Evolutionary conservation across 2,888 invertebrate species (phyloP).

Genomic region (Tetragonisca angustula): DNA sequence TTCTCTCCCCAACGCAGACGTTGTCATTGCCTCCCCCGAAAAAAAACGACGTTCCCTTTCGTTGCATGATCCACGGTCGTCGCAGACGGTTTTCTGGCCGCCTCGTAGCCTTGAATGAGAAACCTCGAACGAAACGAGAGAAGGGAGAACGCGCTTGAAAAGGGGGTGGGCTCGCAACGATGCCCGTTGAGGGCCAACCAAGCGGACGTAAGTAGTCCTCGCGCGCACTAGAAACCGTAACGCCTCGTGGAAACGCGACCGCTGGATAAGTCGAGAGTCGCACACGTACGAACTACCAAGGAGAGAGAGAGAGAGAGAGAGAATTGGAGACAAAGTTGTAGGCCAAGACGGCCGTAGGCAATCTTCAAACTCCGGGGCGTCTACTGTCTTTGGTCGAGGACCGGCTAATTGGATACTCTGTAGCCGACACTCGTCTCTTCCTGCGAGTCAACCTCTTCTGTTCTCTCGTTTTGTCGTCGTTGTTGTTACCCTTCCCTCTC

Average conservation of each 20-base stretch:
- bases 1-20: not conserved
- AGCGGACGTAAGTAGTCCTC: slow-evolving; percentile 60
- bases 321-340: slow-evolving; percentile 47
- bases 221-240: slow-evolving; percentile 54
- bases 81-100: slow-evolving; percentile 16
- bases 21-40: not conserved
- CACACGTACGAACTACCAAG: slow-evolving; percentile 25
- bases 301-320: not conserved
- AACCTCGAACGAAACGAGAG: slow-evolving; percentile 29
- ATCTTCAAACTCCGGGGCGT: slow-evolving; percentile 53
- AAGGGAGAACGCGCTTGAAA: not conserved
- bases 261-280: slow-evolving; percentile 39
- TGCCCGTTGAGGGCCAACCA: slow-evolving; percentile 54
- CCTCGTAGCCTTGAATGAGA: slow-evolving; percentile 45
- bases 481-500: not conserved
- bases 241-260: slow-evolving; percentile 48
- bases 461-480: slow-evolving; percentile 14
- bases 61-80: not conserved
- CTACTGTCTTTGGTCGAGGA: slow-evolving; percentile 62
- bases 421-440: slow-evolving; percentile 63
- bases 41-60: not conserved
- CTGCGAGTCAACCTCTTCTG: slow-evolving; percentile 37
- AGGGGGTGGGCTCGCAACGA: not conserved
- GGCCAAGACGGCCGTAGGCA: slow-evolving; percentile 62
- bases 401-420: slow-evolving; percentile 74